Conservation (phyloP, 2,888 invertebrate genomes). For the Epistrophe eligans region DNA sequence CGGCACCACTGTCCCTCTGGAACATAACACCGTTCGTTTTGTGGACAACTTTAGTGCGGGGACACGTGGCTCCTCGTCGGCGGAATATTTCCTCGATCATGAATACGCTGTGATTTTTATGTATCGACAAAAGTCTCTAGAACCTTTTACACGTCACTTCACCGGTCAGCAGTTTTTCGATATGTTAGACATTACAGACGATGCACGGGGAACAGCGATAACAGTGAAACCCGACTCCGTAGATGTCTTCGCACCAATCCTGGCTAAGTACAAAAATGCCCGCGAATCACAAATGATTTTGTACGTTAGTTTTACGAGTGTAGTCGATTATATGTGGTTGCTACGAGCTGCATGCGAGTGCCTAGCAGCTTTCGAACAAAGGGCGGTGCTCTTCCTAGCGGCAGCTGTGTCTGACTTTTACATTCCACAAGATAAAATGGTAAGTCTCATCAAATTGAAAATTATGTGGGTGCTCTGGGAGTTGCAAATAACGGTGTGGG, state of each 20-base stretch:
- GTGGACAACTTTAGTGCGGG: conserved; percentile 99
- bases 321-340: conserved; percentile 96
- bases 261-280: conserved; percentile 92
- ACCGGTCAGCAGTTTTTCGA: conserved; percentile 91
- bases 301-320: conserved; percentile 91
- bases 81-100: conserved; percentile 96
- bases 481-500: not conserved
- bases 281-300: conserved; percentile 90
- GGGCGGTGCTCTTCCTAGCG: conserved; percentile 95
- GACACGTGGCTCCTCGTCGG: conserved; percentile 96
- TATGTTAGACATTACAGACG: conserved; percentile 87
- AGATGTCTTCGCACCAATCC: conserved; percentile 88
- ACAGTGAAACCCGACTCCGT: conserved; percentile 90
- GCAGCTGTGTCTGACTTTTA: conserved; percentile 99
- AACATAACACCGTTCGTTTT: conserved; percentile 98
- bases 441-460: conserved; percentile 83
- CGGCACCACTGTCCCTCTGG: conserved; percentile 98
- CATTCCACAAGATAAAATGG: conserved; percentile 96
- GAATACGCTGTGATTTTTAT: conserved; percentile 97
- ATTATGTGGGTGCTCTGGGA: not conserved
- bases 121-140: conserved; percentile 94
- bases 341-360: conserved; percentile 92
- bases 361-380: conserved; percentile 87
- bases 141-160: conserved; percentile 96
- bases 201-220: conserved; percentile 87